These are phyloP conservation scores for Ephydatia muelleri DNA, from an alignment of 37 sponge, comb jelly and placozoan species.

Conservation along the genomic window DNA sequence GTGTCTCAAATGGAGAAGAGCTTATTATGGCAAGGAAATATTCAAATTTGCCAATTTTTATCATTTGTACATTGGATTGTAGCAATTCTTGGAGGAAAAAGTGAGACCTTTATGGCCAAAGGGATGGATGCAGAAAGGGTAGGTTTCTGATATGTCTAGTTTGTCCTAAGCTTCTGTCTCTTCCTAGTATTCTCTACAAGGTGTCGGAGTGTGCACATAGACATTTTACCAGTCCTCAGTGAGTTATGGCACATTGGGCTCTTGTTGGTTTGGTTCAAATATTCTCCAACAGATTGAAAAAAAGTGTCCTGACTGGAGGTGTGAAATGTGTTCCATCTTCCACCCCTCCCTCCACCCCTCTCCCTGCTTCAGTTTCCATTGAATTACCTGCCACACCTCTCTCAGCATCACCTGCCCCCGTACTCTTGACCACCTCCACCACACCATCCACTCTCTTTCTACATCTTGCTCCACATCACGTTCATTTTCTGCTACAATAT, in stretches of 20 bases:
- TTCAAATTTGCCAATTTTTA: not conserved
- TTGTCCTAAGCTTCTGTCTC: not conserved
- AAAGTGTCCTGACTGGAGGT: not conserved
- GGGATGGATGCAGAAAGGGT: conserved; percentile 81
- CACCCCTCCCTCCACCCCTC: not conserved
- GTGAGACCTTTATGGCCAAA: conserved; percentile 79
- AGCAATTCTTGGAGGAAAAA: conserved; percentile 66
- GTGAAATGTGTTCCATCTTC: not conserved
- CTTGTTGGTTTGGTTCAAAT: not conserved
- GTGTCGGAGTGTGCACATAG: conserved; percentile 53
- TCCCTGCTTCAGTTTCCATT: not conserved
- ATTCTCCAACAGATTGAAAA: not conserved
- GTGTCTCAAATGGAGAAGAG: conserved; percentile 38
- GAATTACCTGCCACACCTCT: not conserved
- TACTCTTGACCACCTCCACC: not conserved
- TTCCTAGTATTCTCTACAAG: conserved; percentile 55
- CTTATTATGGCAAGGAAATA: conserved; percentile 31
- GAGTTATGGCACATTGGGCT: not conserved
- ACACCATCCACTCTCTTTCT: not conserved
- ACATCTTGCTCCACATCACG: not conserved
- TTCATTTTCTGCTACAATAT: not conserved
- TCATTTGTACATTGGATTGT: conserved; percentile 4
- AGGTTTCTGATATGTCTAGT: not conserved
- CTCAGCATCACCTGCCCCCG: not conserved
- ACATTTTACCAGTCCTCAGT: conserved; percentile 43